phyloP scores from a whole-genome alignment of 2,888 invertebrate species.

The Sphaerophoria taeniata region DNA sequence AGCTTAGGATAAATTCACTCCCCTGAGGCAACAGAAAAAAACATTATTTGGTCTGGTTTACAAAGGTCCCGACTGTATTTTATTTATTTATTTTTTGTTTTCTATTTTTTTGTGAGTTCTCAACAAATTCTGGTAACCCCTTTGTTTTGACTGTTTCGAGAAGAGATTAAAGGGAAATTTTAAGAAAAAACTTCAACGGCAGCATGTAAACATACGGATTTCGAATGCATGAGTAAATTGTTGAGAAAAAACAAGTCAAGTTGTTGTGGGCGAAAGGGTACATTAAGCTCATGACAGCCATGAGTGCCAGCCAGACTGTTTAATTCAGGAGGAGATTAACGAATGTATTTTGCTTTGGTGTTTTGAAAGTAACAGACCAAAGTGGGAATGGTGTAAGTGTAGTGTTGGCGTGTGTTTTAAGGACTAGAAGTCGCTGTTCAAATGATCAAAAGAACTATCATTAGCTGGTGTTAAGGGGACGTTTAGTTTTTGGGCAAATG shows the following conservation, averaged over 20 bases:
- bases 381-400: too few relatives aligned
- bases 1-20: slow-evolving; percentile 24
- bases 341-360: slow-evolving; percentile 34
- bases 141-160: slow-evolving; percentile 52
- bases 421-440: too few relatives aligned
- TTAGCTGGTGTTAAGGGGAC: too few relatives aligned
- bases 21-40: not conserved
- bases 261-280: slow-evolving; percentile 32
- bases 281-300: slow-evolving; percentile 41
- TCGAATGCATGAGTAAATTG: slow-evolving; percentile 35
- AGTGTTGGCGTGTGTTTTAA: too few relatives aligned
- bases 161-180: slow-evolving; percentile 42
- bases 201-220: slow-evolving; percentile 17
- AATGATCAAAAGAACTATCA: too few relatives aligned
- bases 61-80: not conserved
- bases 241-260: slow-evolving; percentile 16
- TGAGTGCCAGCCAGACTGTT: slow-evolving; percentile 66
- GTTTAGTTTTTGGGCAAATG: too few relatives aligned
- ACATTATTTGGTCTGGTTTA: too few relatives aligned
- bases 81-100: not conserved
- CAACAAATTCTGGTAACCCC: slow-evolving; percentile 25
- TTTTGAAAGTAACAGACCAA: not conserved
- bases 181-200: slow-evolving; percentile 22
- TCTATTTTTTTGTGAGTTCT: not conserved
- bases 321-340: slow-evolving; percentile 59